phyloP scores from a whole-genome alignment of 2,888 invertebrate species.

The Eupithecia exiguata region DNA sequence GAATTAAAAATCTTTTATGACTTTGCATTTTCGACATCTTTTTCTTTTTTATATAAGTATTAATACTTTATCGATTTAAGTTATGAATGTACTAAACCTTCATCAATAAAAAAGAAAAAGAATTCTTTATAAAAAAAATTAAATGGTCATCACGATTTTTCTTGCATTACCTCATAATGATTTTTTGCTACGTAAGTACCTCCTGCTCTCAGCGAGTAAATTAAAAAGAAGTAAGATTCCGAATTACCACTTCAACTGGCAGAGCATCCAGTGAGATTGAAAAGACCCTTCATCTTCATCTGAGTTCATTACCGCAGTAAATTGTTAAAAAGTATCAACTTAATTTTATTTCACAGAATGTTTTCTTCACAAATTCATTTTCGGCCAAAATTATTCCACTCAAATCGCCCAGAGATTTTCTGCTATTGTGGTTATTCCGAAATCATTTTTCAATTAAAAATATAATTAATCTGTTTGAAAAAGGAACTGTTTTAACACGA shows the following conservation, averaged over 20 bases:
- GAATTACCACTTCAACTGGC: conserved; percentile 13
- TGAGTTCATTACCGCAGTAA: conserved; percentile 9
- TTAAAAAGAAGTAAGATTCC: conserved; percentile 14
- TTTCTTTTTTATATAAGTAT: no score
- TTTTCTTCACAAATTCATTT: not conserved
- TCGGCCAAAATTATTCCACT: not conserved
- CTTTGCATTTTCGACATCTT: no score
- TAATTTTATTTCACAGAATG: conserved; percentile 2
- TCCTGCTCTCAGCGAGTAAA: conserved; percentile 1
- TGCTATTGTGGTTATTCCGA: not conserved
- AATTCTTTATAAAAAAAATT: no score
- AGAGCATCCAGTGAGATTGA: conserved; percentile 7
- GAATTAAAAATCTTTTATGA: no score
- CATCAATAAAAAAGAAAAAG: no score
- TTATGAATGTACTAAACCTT: no score
- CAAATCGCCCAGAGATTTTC: not conserved
- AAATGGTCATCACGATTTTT: not conserved
- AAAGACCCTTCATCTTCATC: conserved; percentile 11
- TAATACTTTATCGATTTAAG: no score
- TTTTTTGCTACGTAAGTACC: not conserved
- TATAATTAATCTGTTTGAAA: not conserved
- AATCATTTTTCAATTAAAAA: conserved; percentile 10
- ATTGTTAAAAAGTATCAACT: conserved; percentile 14
- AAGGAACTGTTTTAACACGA: not conserved
- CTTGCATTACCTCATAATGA: not conserved